These are phyloP conservation scores for Eudasyphora cyanicolor DNA, from an alignment of 2,888 invertebrate genomes.

Conservation along the genomic window DNA sequence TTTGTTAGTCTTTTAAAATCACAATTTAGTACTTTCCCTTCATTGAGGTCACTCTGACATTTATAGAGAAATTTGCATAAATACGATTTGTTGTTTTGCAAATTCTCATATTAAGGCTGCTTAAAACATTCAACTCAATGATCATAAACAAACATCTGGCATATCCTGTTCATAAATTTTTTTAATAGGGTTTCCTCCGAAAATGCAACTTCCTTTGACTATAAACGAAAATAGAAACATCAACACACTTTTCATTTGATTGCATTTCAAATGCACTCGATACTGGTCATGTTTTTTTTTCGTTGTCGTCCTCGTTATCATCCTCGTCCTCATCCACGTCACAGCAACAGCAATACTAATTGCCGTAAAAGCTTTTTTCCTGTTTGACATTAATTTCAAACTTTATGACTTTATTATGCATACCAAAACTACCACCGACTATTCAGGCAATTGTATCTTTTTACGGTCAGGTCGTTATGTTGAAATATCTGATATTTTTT, in stretches of 20 bases:
- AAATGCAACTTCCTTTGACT: constrained; percentile 49
- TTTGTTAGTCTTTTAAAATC: no score
- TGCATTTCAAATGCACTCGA: constrained; percentile 1
- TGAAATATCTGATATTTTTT: constrained; percentile 38
- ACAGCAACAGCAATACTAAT: constrained; percentile 56
- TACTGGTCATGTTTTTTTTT: not conserved
- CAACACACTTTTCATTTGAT: constrained; percentile 20
- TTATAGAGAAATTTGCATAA: no score
- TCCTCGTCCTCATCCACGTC: constrained; percentile 34
- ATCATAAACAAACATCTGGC: constrained; percentile 3
- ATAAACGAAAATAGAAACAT: constrained; percentile 8
- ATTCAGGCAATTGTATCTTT: constrained; percentile 17
- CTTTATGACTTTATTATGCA: constrained; percentile 49
- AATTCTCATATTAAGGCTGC: not conserved
- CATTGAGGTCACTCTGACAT: no score
- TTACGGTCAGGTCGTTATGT: constrained; percentile 18
- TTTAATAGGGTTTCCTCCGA: constrained; percentile 43
- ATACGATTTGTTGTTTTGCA: no score
- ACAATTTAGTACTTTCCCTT: no score
- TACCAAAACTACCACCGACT: not conserved
- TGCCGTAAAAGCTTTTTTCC: constrained; percentile 49
- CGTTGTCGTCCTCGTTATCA: constrained; percentile 20
- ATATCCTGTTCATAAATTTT: constrained; percentile 47
- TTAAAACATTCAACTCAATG: not conserved
- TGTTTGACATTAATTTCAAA: constrained; percentile 53